phyloP scores from a whole-genome alignment of 2,888 invertebrate species.

The Apodemia duryi region DNA sequence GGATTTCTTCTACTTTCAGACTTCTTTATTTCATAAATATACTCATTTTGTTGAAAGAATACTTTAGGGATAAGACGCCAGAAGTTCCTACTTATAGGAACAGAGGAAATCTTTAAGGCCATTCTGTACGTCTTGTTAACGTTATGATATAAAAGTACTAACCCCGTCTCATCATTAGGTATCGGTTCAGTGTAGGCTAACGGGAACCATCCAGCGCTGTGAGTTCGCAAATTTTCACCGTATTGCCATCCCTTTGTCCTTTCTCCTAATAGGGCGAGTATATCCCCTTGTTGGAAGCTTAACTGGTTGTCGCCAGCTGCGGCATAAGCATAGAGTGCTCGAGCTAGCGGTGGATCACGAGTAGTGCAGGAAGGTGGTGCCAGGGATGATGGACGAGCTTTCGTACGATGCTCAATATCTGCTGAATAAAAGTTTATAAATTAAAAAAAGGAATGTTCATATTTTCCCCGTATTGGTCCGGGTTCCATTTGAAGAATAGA shows the following conservation, averaged over 20 bases:
- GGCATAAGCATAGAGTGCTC: constrained; percentile 93
- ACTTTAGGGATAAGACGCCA: too few relatives aligned
- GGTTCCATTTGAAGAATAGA: too few relatives aligned
- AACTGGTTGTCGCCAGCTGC: constrained; percentile 94
- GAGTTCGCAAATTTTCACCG: constrained; percentile 95
- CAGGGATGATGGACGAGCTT: constrained; percentile 82
- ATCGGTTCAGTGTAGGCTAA: constrained; percentile 94
- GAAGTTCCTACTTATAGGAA: too few relatives aligned
- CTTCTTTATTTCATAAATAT: too few relatives aligned
- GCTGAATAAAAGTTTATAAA: constrained; percentile 18
- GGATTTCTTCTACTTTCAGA: too few relatives aligned
- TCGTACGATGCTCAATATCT: constrained; percentile 58
- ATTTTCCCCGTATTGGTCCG: too few relatives aligned
- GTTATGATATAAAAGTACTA: constrained; percentile 38
- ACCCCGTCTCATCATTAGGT: constrained; percentile 83
- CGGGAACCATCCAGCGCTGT: constrained; percentile 96
- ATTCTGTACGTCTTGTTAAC: too few relatives aligned
- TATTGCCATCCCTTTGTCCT: constrained; percentile 98
- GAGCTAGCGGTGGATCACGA: constrained; percentile 87
- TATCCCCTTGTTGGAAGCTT: constrained; percentile 94
- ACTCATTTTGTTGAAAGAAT: too few relatives aligned
- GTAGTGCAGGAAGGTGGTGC: constrained; percentile 76
- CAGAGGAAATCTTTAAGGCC: too few relatives aligned
- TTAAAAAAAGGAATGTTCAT: too few relatives aligned
- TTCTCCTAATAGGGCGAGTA: constrained; percentile 92